Percentiles rank a stretch among this genome's conserved stretches.
Conservation (phyloP, 2,888 invertebrate genomes). For the Himalopsyche japonica region DNA sequence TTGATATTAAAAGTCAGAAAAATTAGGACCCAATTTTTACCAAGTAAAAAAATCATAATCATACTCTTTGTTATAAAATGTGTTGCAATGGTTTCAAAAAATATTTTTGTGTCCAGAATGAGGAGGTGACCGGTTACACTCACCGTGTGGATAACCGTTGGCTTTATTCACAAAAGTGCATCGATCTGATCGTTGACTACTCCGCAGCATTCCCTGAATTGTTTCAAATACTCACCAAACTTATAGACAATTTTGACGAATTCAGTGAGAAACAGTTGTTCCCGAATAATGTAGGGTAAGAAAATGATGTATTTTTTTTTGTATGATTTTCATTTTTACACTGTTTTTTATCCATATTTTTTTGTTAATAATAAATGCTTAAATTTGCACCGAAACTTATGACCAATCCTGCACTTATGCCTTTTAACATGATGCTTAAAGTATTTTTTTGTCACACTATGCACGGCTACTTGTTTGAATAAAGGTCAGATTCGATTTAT, state of each 20-base stretch:
- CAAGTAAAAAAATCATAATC: no score
- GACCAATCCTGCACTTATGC: no score
- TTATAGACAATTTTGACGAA: conserved; percentile 56
- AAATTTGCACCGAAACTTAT: no score
- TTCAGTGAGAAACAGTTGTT: conserved; percentile 73
- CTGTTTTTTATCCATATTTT: not conserved
- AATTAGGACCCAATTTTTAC: no score
- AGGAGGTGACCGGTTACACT: conserved; percentile 81
- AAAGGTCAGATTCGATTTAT: no score
- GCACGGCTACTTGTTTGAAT: no score
- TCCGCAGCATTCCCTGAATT: conserved; percentile 72
- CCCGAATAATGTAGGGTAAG: conserved; percentile 59
- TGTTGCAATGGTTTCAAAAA: not conserved
- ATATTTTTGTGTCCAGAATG: conserved; percentile 52
- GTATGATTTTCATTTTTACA: not conserved
- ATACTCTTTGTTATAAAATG: no score
- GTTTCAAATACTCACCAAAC: conserved; percentile 62
- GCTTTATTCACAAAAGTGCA: conserved; percentile 79
- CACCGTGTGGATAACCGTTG: conserved; percentile 71
- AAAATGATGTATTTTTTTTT: not conserved
- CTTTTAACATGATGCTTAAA: no score
- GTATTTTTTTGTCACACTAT: no score
- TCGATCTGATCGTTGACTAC: conserved; percentile 73
- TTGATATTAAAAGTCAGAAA: no score
- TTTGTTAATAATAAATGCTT: no score